Conservation (phyloP, 2,113 vertebrate species). For the Nothobranchius kuhntae region DNA sequence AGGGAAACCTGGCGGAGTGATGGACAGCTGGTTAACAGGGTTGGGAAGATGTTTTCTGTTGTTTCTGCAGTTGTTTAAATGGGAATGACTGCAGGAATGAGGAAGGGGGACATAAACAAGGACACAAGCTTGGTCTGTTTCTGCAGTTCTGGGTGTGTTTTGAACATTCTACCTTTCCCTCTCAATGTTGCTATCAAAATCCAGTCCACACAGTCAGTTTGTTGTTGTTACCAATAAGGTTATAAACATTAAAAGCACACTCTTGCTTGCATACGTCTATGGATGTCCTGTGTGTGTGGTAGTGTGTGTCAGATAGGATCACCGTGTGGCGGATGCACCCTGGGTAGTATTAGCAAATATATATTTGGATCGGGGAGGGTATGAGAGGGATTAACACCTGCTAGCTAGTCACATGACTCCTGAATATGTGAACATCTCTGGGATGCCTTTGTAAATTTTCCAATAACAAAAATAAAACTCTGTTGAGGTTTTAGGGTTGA, state of each 20-base stretch:
- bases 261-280: slow-evolving; percentile 1
- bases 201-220: neutral
- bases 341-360: slow-evolving; percentile 64
- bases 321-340: slow-evolving; percentile 45
- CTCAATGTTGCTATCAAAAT: neutral
- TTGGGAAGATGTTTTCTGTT: slow-evolving; percentile 9
- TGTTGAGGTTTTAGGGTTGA: neutral
- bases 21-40: slow-evolving; percentile 23
- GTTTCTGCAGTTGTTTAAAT: slow-evolving; percentile 8
- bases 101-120: slow-evolving; percentile 28
- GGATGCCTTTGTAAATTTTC: slow-evolving; percentile 30
- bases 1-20: slow-evolving; percentile 18
- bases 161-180: slow-evolving; percentile 12
- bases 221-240: slow-evolving; percentile 14
- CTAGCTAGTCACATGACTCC: slow-evolving; percentile 54
- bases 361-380: slow-evolving; percentile 71
- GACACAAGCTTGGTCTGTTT: slow-evolving; percentile 20
- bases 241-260: slow-evolving; percentile 4
- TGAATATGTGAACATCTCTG: slow-evolving; percentile 38
- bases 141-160: neutral
- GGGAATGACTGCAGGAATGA: slow-evolving; percentile 35
- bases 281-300: neutral
- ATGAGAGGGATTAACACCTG: slow-evolving; percentile 71
- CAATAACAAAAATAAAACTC: slow-evolving; percentile 10
- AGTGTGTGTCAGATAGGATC: slow-evolving; percentile 33